Percentiles rank a stretch among this genome's conserved stretches.
Conservation (phyloP, 2,888 invertebrate genomes). For the Lysandra bellargus region DNA sequence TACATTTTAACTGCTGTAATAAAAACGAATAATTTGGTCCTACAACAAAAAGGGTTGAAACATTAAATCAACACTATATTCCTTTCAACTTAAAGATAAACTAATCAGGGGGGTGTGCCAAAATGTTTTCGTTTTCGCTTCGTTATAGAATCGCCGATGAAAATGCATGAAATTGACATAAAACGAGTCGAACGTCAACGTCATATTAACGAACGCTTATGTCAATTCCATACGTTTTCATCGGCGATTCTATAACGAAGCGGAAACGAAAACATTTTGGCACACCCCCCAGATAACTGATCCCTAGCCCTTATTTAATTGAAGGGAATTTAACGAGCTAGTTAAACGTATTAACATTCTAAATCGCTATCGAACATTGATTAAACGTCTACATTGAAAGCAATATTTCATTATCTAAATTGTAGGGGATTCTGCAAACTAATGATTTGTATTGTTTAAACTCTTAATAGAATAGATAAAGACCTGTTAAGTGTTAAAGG, state of each 20-base stretch:
- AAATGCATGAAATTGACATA: no score
- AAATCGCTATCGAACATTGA: neutral
- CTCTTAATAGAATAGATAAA: neutral
- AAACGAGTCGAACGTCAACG: no score
- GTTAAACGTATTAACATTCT: neutral
- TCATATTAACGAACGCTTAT: no score
- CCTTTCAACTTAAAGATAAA: neutral
- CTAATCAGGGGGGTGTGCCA: neutral
- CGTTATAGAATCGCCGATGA: no score
- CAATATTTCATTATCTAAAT: slow-evolving; percentile 15
- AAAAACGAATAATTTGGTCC: no score
- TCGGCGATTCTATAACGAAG: no score
- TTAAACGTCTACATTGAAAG: slow-evolving; percentile 15
- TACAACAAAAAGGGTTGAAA: neutral
- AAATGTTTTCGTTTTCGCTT: no score
- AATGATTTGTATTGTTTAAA: neutral
- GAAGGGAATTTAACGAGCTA: neutral
- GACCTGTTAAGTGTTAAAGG: neutral
- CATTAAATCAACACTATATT: neutral
- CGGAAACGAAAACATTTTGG: no score
- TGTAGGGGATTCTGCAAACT: neutral
- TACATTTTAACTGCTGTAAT: no score
- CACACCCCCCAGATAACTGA: neutral
- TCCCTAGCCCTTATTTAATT: slow-evolving; percentile 1
- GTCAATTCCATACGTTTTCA: no score